phyloP scores from a whole-genome alignment of 1,140 invertebrate species.

The Drosophila hydei region DNA sequence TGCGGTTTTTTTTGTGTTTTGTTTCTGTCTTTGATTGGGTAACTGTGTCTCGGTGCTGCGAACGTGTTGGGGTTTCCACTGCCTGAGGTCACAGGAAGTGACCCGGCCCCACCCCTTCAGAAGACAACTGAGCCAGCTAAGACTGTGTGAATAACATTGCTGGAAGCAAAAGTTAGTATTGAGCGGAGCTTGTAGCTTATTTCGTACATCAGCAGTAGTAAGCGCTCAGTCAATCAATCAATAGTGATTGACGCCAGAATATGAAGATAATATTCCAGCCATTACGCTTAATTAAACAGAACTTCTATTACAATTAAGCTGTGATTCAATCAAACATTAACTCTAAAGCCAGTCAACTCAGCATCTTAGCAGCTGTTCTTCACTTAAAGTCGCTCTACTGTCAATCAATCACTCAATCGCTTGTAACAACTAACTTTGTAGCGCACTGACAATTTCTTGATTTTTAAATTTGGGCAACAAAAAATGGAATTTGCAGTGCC shows the following conservation, averaged over 20 bases:
- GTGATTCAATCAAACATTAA: background rate
- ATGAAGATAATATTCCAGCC: too few relatives aligned
- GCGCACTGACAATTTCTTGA: constrained; percentile 40
- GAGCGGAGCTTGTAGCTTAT: constrained; percentile 2
- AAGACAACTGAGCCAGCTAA: background rate
- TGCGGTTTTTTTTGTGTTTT: constrained; percentile 15
- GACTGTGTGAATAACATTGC: constrained; percentile 34
- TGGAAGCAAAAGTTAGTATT: constrained; percentile 1
- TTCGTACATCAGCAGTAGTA: background rate
- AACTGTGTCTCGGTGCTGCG: constrained; percentile 27
- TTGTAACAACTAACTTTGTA: constrained; percentile 54
- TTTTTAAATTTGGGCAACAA: constrained; percentile 51
- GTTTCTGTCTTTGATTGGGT: constrained; percentile 66
- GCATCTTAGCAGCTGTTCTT: background rate
- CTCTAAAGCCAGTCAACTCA: background rate
- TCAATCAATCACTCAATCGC: constrained; percentile 48
- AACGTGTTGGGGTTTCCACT: constrained; percentile 58
- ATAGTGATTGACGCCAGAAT: too few relatives aligned
- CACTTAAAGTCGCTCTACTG: constrained; percentile 20
- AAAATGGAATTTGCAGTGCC: constrained; percentile 18
- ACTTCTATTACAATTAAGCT: too few relatives aligned
- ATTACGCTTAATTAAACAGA: too few relatives aligned
- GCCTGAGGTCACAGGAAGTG: constrained; percentile 63
- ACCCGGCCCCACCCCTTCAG: too few relatives aligned
- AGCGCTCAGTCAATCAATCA: background rate